Base-by-base conservation (phyloP, 1,140 invertebrate species). In the Calosoma granatense region DNA sequence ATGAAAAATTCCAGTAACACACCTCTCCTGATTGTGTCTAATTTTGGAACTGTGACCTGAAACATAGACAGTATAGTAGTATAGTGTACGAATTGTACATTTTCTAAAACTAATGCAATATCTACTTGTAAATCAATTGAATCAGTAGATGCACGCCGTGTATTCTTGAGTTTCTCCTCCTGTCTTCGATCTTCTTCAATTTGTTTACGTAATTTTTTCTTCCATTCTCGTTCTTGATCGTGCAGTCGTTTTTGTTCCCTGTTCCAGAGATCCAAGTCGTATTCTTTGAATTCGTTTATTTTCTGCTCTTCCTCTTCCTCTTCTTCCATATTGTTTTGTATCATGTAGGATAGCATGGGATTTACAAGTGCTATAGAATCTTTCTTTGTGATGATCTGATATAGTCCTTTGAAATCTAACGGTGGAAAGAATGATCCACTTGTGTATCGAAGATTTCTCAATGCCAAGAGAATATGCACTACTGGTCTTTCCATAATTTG, bases 401-500 rank as follows among this genome's bases (percentile, higher is more conserved):
- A 79, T 6, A 91, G 64, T 56, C 75, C 72, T 14, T 76, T 71
- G 53, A 77, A 80, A 64, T 90, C 75, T 6, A 87, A 69, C 21
- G 71, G 67, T 1, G 86, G 84, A 70, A 87, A 87, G 61, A 84
- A 87, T 54, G 80, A 73, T 3, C 73, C 67, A 1, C 73, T 75
- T n/a, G 65, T 71, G 59, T 81, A 79, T 57, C 78, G 75, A 2
- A 90, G 68, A 68, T 86, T 85, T 56, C 82, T 72, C 59, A 88
- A 66, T 0, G 84, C 80, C 57, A 77, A 70, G 2, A 90, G 72
- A 2, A 86, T 64, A 65, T 88, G 81, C 73, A 84, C 78, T 0
- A 87, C 71, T 0, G 87, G 84, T 58, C 85, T 79, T 56, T 86
- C 83, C 1, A 80, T 70, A 22, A 89, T 82, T 51, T 84, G 76